phyloP scores from a whole-genome alignment of 2,797 vertebrate genomes.

The Gymnodraco acuticeps region DNA sequence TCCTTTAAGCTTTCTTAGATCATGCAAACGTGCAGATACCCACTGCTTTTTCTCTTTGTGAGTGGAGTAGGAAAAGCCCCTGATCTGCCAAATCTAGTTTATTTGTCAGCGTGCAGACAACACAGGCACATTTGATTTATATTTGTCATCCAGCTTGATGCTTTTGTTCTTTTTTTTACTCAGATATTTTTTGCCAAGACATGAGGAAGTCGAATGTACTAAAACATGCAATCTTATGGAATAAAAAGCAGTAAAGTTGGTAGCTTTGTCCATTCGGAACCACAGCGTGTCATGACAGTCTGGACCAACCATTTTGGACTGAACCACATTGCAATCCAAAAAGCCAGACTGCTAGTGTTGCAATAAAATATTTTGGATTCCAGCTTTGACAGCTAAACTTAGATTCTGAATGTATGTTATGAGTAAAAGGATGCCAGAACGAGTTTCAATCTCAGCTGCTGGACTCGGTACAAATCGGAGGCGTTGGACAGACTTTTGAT shows the following conservation, averaged over 20 bases:
- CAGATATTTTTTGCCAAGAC: background rate
- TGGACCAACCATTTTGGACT: background rate
- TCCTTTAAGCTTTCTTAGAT: slow-evolving; percentile 41
- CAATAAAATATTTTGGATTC: background rate
- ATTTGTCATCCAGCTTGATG: slow-evolving; percentile 24
- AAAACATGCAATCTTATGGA: no score
- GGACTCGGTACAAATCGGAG: slow-evolving; percentile 20
- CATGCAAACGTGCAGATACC: slow-evolving; percentile 31
- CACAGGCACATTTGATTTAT: slow-evolving; percentile 34
- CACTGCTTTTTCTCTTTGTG: slow-evolving; percentile 7
- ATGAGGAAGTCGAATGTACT: background rate
- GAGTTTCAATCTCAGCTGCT: slow-evolving; percentile 8
- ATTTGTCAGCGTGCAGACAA: slow-evolving; percentile 12
- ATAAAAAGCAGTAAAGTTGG: no score
- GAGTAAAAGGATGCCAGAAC: background rate
- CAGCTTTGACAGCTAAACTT: background rate
- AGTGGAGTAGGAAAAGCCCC: slow-evolving; percentile 41
- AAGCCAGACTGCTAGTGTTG: background rate
- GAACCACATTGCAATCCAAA: background rate
- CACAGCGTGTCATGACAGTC: background rate
- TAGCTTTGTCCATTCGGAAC: background rate
- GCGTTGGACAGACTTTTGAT: slow-evolving; percentile 33
- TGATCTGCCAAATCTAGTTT: slow-evolving; percentile 32
- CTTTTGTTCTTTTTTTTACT: slow-evolving; percentile 12
- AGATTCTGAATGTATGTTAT: slow-evolving; percentile 3